Evolutionary conservation across 2,113 vertebrate species (phyloP), one percentile per base, ranked within the genome.

Genomic region (Chaenocephalus aceratus): DNA sequence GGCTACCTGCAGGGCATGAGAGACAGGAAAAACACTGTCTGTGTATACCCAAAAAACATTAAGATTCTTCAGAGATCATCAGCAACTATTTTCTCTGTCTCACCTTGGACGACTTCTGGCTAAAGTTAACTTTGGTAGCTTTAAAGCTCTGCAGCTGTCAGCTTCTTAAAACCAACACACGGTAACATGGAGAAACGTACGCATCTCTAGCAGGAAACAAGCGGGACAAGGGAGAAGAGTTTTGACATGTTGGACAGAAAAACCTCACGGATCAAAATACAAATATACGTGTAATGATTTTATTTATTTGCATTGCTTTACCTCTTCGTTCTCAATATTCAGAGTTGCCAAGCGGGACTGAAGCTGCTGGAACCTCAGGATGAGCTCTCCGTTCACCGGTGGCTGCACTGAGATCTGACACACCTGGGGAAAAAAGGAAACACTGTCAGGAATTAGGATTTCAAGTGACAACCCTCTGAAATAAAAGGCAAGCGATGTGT

Each of bases 261-360:
- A 60, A 30, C 0, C 48, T n/a, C 3, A 7, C 48, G 10, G 10
- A 3, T 41, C 18, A 41, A 41, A 41, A 41, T 41, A 26, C 41
- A 61, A 44, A 49, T 16, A 34, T 21, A 75, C 10, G 15, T 26
- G 48, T 8, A 56, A 36, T 44, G 8, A 34, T 4, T 51, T 56
- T 0, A 59, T 21, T 77, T 14, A n/a, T 51, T 36, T 72, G 46
- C 26, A 41, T 41, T 41, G 36, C 36, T 41, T 95, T 90, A 99
- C 98, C 98, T 99, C 98, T 83, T 99, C 98, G 0, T 97, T 99
- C 93, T 99, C 98, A 0, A 99, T 99, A 92, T 98, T 98, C 76
- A 99, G 95, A 0, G 97, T 99, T 59, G 98, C 92, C 67, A 99
- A 91, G 21, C 98, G 96, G 14, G 98, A 99, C 93, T 98, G 97